Conservation (phyloP, 2,888 invertebrate species). For the Reticulitermes lucifugus region DNA sequence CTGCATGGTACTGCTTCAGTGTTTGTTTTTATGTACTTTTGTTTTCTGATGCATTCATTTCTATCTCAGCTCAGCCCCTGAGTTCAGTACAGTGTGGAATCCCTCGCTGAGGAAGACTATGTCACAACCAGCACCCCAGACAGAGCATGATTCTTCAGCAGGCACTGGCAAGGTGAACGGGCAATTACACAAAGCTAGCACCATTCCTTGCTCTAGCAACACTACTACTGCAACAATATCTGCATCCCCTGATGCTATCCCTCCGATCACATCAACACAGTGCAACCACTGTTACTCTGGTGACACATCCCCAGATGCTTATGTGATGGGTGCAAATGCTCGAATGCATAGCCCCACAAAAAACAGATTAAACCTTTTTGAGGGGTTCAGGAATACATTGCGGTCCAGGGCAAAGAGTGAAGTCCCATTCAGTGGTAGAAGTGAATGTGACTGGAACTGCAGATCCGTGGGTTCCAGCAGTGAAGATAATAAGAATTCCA, state of each 20-base stretch:
- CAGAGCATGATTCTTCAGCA: constrained; percentile 47
- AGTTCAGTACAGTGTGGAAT: constrained; percentile 60
- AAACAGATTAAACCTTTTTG: constrained; percentile 65
- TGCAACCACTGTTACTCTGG: constrained; percentile 1
- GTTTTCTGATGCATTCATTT: constrained; percentile 50
- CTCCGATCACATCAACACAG: constrained; percentile 16
- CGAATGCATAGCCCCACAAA: constrained; percentile 63
- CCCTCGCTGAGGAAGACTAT: constrained; percentile 65
- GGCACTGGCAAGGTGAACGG: constrained; percentile 36
- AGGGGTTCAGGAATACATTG: constrained; percentile 73
- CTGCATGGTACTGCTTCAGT: constrained; percentile 52
- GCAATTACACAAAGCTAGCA: constrained; percentile 39
- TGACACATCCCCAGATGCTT: constrained; percentile 23
- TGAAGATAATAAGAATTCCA: constrained; percentile 58
- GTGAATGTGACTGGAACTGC: constrained; percentile 47
- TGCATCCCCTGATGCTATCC: constrained; percentile 17
- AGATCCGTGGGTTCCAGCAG: constrained; percentile 26
- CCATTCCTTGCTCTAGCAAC: constrained; percentile 40
- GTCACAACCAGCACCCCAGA: constrained; percentile 62
- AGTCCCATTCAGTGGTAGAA: constrained; percentile 50
- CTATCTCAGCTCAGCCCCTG: constrained; percentile 51
- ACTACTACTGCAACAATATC: constrained; percentile 21
- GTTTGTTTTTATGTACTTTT: constrained; percentile 47
- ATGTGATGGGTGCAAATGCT: constrained; percentile 57
- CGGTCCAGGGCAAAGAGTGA: constrained; percentile 68